Evolutionary conservation across 2,888 invertebrate genomes (phyloP).

Genomic region (Drosophila silvestris): DNA sequence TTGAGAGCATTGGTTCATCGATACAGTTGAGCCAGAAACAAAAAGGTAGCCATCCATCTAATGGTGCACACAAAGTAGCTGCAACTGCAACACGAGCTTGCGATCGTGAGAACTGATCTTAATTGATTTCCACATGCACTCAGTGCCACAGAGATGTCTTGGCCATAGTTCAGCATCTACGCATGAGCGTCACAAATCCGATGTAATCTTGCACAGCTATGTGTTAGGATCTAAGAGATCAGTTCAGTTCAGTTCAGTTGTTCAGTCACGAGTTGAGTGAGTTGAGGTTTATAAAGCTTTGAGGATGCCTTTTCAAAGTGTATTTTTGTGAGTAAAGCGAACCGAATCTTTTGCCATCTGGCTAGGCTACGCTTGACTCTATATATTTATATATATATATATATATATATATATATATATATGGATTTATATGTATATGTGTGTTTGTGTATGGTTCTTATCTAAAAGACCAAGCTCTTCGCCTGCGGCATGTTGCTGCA

Average conservation of each 20-base stretch:
- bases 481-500: conserved; percentile 69
- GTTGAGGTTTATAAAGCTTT: background rate
- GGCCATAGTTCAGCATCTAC: conserved; percentile 65
- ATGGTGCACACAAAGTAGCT: conserved; percentile 3
- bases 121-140: conserved; percentile 85
- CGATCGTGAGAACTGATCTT: conserved; percentile 85
- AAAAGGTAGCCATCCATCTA: background rate
- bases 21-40: conserved; percentile 3
- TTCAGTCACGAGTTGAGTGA: background rate
- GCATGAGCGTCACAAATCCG: conserved; percentile 66
- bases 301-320: background rate
- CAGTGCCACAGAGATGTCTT: conserved; percentile 70
- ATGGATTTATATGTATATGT: background rate
- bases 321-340: conserved; percentile 9
- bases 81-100: conserved; percentile 29
- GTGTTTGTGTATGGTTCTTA: conserved; percentile 43
- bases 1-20: conserved; percentile 20
- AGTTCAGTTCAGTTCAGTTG: conserved; percentile 1
- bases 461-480: conserved; percentile 50
- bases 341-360: conserved; percentile 30
- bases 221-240: conserved; percentile 8
- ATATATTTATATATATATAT: background rate
- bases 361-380: conserved; percentile 5
- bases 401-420: background rate
- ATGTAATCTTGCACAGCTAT: conserved; percentile 36